phyloP scores from a whole-genome alignment of 2,797 vertebrate species.

The Pseudocheirus occidentalis region DNA sequence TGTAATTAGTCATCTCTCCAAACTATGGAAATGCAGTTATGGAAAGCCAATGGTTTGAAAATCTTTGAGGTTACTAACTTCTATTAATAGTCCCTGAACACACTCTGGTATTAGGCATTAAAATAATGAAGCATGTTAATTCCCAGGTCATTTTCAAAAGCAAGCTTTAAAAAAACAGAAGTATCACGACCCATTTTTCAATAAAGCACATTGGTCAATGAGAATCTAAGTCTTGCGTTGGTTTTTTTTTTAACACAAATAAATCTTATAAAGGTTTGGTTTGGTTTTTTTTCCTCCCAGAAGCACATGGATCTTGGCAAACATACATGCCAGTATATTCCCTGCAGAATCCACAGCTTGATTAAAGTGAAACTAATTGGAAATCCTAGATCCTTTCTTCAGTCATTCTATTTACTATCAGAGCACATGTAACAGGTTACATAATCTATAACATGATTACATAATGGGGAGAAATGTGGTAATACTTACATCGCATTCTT shows the following conservation, averaged over 20 bases:
- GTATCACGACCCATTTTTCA: background rate
- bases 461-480: background rate
- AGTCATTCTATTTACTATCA: constrained; percentile 13
- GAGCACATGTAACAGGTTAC: background rate
- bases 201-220: background rate
- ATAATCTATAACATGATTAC: background rate
- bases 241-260: background rate
- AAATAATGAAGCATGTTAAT: constrained; percentile 70
- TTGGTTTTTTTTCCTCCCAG: constrained; percentile 7
- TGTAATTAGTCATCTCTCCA: constrained; percentile 59
- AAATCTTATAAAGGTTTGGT: constrained; percentile 4
- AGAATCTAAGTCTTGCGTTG: background rate
- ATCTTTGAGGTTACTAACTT: constrained; percentile 61
- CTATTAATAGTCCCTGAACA: constrained; percentile 72
- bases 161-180: background rate
- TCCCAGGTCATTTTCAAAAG: constrained; percentile 45
- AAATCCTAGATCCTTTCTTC: constrained; percentile 10
- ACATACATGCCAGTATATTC: constrained; percentile 38
- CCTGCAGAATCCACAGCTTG: constrained; percentile 19
- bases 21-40: constrained; percentile 66
- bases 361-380: background rate
- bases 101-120: constrained; percentile 75
- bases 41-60: constrained; percentile 43
- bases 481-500: constrained; percentile 3
- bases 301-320: background rate